These are phyloP conservation scores for Euproctis similis DNA, from an alignment of 2,888 invertebrate species.

Conservation along the genomic window DNA sequence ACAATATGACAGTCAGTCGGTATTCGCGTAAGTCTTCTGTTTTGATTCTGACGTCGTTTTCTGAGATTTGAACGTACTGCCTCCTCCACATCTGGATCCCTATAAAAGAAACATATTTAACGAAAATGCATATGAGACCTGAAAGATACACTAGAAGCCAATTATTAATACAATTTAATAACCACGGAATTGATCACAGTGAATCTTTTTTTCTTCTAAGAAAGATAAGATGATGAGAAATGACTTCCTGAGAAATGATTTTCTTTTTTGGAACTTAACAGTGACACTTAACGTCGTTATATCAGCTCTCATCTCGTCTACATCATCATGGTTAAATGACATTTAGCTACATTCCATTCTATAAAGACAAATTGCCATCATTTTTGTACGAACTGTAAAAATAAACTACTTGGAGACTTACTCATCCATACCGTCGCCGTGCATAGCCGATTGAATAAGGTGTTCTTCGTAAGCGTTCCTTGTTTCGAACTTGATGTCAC, in stretches of 20 bases:
- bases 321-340: too few relatives aligned
- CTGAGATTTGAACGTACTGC: constrained; percentile 14
- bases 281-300: too few relatives aligned
- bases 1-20: constrained; percentile 19
- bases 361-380: too few relatives aligned
- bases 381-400: neutral
- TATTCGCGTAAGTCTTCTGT: constrained; percentile 13
- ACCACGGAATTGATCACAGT: too few relatives aligned
- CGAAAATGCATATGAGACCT: neutral
- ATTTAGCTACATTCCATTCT: too few relatives aligned
- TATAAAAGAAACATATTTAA: neutral
- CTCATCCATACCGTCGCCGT: constrained; percentile 38
- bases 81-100: constrained; percentile 18
- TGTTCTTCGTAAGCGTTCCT: constrained; percentile 40
- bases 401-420: constrained; percentile 22
- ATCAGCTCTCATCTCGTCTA: too few relatives aligned
- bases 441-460: constrained; percentile 37
- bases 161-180: too few relatives aligned
- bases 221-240: too few relatives aligned
- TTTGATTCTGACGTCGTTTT: constrained; percentile 22
- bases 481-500: constrained; percentile 39
- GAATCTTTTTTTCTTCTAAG: too few relatives aligned
- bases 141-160: too few relatives aligned
- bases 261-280: too few relatives aligned
- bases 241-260: too few relatives aligned